Conservation (phyloP, 1,140 invertebrate genomes). For the Drosophila suzukii region DNA sequence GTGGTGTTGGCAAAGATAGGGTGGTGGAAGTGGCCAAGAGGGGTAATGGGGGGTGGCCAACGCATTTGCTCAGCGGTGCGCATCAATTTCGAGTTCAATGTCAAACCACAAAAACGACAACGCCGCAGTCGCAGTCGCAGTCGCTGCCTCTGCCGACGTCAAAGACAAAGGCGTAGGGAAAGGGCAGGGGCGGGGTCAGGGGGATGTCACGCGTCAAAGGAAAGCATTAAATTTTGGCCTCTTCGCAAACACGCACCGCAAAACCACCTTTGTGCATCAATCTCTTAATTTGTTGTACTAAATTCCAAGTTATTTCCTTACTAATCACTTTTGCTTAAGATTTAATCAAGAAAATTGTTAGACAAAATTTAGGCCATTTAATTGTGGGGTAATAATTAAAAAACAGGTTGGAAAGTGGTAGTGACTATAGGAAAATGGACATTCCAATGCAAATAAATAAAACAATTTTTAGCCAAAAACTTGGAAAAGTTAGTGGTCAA, state of each 20-base stretch:
- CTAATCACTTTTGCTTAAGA: too few species aligned
- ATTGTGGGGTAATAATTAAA: too few species aligned
- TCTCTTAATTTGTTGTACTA: too few species aligned
- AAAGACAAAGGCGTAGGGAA: conserved; percentile 10
- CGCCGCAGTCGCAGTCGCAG: conserved; percentile 13
- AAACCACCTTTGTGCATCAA: neutral
- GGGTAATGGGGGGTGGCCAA: conserved; percentile 35
- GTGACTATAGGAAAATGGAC: too few species aligned
- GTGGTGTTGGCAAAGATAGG: neutral
- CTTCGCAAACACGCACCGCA: conserved; percentile 14
- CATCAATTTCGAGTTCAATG: conserved; percentile 83
- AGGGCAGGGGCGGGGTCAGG: neutral
- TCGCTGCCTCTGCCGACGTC: conserved; percentile 15
- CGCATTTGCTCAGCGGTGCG: conserved; percentile 70
- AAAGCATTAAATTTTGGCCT: conserved; percentile 25
- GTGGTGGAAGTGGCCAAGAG: conserved; percentile 1
- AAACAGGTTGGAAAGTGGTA: too few species aligned
- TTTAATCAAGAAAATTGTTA: too few species aligned
- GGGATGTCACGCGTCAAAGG: conserved; percentile 8
- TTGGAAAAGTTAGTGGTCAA: too few species aligned
- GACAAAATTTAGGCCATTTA: too few species aligned
- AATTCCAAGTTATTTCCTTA: too few species aligned
- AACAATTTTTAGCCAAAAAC: too few species aligned
- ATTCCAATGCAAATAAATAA: too few species aligned
- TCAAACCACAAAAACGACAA: conserved; percentile 78